phyloP scores from a whole-genome alignment of 2,888 invertebrate genomes.

The Zhuqinia jingwanae region DNA sequence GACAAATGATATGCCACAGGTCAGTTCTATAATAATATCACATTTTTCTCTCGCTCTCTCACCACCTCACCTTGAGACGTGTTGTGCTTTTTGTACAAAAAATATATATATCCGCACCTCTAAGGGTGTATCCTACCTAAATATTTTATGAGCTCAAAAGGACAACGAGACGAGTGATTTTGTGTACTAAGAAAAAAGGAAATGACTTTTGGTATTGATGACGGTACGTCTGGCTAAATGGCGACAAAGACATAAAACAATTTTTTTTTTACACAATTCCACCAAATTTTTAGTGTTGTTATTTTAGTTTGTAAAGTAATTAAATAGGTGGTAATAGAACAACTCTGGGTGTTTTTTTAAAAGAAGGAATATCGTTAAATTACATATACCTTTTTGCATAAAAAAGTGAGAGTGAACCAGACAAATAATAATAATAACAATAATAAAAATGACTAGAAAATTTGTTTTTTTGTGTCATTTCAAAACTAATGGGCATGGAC shows the following conservation, averaged over 20 bases:
- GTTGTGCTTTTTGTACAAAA: neutral
- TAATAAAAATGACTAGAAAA: too few species aligned
- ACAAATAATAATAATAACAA: conserved; percentile 17
- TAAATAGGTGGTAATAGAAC: neutral
- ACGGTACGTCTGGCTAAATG: neutral
- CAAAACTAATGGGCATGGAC: neutral
- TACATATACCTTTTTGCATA: too few species aligned
- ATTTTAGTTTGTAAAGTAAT: neutral
- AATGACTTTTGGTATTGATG: neutral
- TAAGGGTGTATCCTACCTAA: neutral
- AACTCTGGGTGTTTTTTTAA: neutral
- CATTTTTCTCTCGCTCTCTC: neutral
- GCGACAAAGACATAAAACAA: neutral
- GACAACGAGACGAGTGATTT: neutral
- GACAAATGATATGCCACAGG: conserved; percentile 67
- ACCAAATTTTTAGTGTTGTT: neutral
- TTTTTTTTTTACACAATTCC: neutral
- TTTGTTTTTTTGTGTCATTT: neutral
- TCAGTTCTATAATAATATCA: conserved; percentile 22
- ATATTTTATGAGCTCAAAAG: neutral
- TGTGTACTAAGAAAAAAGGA: neutral
- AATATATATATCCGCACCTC: neutral
- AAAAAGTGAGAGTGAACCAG: neutral
- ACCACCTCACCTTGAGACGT: neutral
- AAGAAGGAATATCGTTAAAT: neutral